These are phyloP conservation scores for Hucho hucho DNA, from an alignment of 2,113 vertebrate species.

Conservation along the genomic window DNA sequence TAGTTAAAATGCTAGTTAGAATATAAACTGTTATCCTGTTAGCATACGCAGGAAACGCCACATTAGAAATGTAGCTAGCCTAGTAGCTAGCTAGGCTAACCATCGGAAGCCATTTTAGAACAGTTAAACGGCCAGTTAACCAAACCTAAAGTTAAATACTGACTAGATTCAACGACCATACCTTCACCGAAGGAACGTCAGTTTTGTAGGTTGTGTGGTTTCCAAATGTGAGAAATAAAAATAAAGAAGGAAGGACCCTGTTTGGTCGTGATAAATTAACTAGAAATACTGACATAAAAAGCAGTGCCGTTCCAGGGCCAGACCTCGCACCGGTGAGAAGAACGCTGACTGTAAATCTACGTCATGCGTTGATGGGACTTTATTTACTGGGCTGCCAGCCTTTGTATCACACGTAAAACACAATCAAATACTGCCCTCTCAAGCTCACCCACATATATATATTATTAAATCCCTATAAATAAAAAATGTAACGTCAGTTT, in stretches of 20 bases:
- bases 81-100: background rate
- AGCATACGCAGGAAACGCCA: conserved; percentile 1
- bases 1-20: background rate
- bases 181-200: conserved; percentile 73
- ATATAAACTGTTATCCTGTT: background rate
- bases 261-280: conserved; percentile 17
- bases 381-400: conserved; percentile 32
- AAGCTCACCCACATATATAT: too few species aligned
- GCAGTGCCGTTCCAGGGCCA: conserved; percentile 14
- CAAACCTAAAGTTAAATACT: background rate
- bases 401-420: too few species aligned
- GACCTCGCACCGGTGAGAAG: conserved; percentile 23
- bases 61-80: background rate
- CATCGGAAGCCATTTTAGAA: conserved; percentile 5
- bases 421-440: background rate
- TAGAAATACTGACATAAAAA: conserved; percentile 7
- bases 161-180: conserved; percentile 36
- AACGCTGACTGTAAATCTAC: conserved; percentile 56
- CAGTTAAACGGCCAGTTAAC: conserved; percentile 1
- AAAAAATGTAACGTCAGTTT: too few species aligned
- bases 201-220: conserved; percentile 42
- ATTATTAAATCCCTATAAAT: too few species aligned
- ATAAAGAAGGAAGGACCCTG: background rate
- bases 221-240: conserved; percentile 28
- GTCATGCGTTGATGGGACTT: conserved; percentile 43